Evolutionary conservation across 2,113 vertebrate genomes (phyloP).

Genomic region (Phylloscopus trochilus): DNA sequence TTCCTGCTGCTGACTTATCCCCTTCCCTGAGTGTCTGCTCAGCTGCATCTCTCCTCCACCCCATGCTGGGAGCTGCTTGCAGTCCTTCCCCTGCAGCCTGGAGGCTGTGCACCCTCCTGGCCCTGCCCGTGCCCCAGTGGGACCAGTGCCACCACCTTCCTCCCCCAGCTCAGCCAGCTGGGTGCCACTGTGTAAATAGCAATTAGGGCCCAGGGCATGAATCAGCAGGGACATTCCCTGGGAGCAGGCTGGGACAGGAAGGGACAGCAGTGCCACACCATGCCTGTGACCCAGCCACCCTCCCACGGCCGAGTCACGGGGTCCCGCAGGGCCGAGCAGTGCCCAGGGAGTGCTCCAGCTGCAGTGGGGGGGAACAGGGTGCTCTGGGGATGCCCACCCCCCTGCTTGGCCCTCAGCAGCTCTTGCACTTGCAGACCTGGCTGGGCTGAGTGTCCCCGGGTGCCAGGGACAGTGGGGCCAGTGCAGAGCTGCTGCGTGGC

Average conservation of each 20-base stretch:
- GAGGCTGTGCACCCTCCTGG: rapidly evolving
- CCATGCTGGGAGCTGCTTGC: neutral
- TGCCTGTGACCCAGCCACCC: neutral
- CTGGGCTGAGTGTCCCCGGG: neutral
- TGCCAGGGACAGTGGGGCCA: neutral
- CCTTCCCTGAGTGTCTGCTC: neutral
- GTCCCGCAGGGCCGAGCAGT: rapidly evolving
- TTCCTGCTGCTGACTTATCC: neutral
- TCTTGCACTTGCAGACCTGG: neutral
- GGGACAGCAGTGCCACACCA: neutral
- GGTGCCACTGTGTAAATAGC: constrained; percentile 6
- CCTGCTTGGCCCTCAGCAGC: neutral
- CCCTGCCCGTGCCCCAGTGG: neutral
- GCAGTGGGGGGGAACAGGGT: neutral
- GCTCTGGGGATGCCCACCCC: rapidly evolving
- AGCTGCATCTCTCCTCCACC: neutral
- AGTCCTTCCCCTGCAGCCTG: neutral
- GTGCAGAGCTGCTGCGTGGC: neutral
- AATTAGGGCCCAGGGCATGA: constrained; percentile 18
- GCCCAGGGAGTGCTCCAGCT: neutral
- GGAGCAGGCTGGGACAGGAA: constrained; percentile 14
- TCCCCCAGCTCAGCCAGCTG: neutral
- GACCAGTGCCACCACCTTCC: neutral
- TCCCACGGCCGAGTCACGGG: rapidly evolving
- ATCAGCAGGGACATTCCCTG: constrained; percentile 1